These are phyloP conservation scores for Hyposoter didymator DNA, from an alignment of 2,888 invertebrate genomes.

Conservation along the genomic window DNA sequence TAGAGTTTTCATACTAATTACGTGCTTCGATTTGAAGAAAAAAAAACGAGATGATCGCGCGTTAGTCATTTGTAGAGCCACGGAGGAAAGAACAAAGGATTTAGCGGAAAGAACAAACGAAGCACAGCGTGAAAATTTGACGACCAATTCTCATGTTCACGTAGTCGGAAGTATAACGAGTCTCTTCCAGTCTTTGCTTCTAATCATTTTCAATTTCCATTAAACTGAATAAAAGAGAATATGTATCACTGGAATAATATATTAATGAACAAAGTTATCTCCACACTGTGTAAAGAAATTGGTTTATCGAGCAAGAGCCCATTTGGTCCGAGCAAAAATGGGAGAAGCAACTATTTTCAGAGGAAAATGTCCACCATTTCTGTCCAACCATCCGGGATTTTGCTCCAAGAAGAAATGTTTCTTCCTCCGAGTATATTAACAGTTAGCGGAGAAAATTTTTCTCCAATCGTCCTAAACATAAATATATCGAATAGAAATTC, in stretches of 20 bases:
- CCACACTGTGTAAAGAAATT: no score
- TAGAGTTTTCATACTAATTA: slow-evolving; percentile 41
- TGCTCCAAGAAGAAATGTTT: background rate
- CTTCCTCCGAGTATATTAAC: background rate
- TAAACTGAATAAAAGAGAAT: slow-evolving; percentile 10
- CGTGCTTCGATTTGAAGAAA: slow-evolving; percentile 49
- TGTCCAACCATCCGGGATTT: no score
- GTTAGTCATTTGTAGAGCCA: slow-evolving; percentile 19
- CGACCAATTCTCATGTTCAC: slow-evolving; percentile 59
- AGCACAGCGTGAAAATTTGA: slow-evolving; percentile 30
- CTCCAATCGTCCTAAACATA: background rate
- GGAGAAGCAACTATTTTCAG: no score
- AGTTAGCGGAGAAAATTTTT: background rate
- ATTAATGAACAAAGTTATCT: background rate
- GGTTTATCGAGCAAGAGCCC: no score
- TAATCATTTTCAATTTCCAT: slow-evolving; percentile 40
- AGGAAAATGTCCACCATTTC: no score
- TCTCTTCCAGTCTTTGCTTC: slow-evolving; percentile 58
- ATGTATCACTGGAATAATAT: background rate
- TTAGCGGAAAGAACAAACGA: background rate
- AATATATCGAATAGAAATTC: slow-evolving; percentile 3
- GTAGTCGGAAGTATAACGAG: slow-evolving; percentile 40
- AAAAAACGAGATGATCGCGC: slow-evolving; percentile 7
- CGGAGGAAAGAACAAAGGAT: slow-evolving; percentile 2
- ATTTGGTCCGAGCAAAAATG: no score